phyloP scores from a whole-genome alignment of 1,140 invertebrate species.

The Drosophila saltans region DNA sequence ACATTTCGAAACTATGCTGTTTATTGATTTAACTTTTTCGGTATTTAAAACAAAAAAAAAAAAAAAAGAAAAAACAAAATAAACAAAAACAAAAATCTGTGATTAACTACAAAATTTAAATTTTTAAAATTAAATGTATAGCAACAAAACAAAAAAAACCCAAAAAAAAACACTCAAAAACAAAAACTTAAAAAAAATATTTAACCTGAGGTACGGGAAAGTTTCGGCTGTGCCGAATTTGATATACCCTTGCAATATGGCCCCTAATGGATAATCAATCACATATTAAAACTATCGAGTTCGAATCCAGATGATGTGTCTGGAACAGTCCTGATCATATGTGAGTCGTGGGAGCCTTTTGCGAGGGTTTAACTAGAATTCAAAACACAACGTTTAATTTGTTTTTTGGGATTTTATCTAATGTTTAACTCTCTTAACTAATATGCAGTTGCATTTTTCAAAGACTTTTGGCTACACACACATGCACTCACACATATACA shows the following conservation, averaged over 20 bases:
- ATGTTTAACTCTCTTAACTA: conserved; percentile 29
- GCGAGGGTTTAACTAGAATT: conserved; percentile 2
- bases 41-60: conserved; percentile 76
- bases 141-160: conserved; percentile 35
- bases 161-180: conserved; percentile 38
- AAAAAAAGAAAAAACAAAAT: conserved; percentile 78
- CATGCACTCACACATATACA: conserved; percentile 23
- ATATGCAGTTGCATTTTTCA: conserved; percentile 71
- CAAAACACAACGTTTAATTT: conserved; percentile 14
- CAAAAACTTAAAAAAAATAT: conserved; percentile 11
- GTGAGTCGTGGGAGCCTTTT: neutral
- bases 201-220: neutral
- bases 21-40: conserved; percentile 78
- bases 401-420: conserved; percentile 34
- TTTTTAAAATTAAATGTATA: conserved; percentile 76
- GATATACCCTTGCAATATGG: neutral
- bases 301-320: no score
- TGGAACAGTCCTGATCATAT: no score
- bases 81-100: conserved; percentile 65
- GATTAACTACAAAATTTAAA: conserved; percentile 83
- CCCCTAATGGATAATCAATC: neutral
- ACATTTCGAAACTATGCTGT: conserved; percentile 75
- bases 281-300: no score
- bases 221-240: conserved; percentile 1
- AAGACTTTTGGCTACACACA: conserved; percentile 52